Evolutionary conservation across 2,888 invertebrate genomes (phyloP).

Genomic region (Rhaphigaster nebulosa): DNA sequence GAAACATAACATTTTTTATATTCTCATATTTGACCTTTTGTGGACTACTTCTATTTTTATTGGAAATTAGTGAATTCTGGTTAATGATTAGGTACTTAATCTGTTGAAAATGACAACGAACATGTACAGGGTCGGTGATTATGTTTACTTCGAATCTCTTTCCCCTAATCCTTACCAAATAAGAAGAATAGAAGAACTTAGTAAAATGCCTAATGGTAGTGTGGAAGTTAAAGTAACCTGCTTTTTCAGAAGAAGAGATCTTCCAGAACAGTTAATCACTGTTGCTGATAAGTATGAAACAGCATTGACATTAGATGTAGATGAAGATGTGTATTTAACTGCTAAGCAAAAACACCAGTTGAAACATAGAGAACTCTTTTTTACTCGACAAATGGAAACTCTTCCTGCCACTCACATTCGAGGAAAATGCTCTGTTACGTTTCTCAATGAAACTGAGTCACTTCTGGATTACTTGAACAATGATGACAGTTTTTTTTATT

Average conservation of each 20-base stretch:
- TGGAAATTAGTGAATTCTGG: neutral
- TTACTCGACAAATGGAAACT: constrained; percentile 97
- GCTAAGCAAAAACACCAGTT: constrained; percentile 94
- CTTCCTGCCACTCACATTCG: constrained; percentile 98
- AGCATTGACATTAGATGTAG: constrained; percentile 62
- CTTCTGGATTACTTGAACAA: constrained; percentile 95
- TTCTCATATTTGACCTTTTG: neutral
- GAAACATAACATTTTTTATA: neutral
- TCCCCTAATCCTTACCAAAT: constrained; percentile 98
- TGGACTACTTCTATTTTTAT: neutral
- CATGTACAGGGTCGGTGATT: constrained; percentile 99
- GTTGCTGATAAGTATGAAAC: constrained; percentile 86
- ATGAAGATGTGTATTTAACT: constrained; percentile 72
- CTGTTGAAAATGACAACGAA: constrained; percentile 82
- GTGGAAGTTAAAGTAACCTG: constrained; percentile 99
- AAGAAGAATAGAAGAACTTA: constrained; percentile 98
- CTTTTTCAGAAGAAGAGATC: constrained; percentile 97
- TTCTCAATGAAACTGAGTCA: constrained; percentile 99
- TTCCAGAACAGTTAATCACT: constrained; percentile 94
- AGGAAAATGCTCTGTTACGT: constrained; percentile 98
- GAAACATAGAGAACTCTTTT: constrained; percentile 97
- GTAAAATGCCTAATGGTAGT: constrained; percentile 96
- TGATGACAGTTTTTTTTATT: constrained; percentile 99
- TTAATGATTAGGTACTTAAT: neutral
- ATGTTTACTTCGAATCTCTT: constrained; percentile 99